A percentile compares a stretch with the other conserved stretches of the same genome.
Evolutionary conservation across 2,113 vertebrate genomes (phyloP).

Genomic region (Amazona guildingii): DNA sequence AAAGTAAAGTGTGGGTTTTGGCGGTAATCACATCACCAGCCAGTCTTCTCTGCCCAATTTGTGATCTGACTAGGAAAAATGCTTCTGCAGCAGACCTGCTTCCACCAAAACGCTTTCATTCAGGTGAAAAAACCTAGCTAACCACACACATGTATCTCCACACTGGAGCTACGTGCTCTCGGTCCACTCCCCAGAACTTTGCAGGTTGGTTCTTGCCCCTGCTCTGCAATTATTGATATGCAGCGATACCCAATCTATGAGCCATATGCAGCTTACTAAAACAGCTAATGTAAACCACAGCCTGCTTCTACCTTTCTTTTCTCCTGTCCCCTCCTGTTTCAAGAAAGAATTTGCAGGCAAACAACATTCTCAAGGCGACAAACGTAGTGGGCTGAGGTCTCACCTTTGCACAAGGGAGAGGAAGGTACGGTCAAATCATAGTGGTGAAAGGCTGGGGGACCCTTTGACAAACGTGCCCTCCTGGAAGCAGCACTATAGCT

Average conservation of each 20-base stretch:
- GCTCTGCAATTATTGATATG: background rate
- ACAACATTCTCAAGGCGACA: background rate
- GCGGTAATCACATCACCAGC: background rate
- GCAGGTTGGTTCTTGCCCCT: background rate
- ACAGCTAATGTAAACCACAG: background rate
- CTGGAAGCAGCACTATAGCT: background rate
- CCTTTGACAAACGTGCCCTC: accelerated
- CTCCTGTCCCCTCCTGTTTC: background rate
- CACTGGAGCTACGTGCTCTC: background rate
- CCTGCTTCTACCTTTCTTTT: background rate
- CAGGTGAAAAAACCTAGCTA: background rate
- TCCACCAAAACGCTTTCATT: background rate
- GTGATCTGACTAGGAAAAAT: background rate
- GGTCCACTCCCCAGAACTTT: background rate
- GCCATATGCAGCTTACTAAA: background rate
- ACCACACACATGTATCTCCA: accelerated
- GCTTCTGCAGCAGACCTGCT: background rate
- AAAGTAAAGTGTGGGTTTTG: background rate
- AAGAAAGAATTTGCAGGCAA: background rate
- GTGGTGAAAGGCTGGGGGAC: background rate
- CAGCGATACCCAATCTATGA: accelerated
- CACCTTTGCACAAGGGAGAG: accelerated
- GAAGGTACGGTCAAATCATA: background rate
- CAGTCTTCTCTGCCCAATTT: background rate
- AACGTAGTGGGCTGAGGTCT: accelerated